These are phyloP conservation scores for Myxocyprinus asiaticus DNA, from an alignment of 2,113 vertebrate species.

Conservation along the genomic window DNA sequence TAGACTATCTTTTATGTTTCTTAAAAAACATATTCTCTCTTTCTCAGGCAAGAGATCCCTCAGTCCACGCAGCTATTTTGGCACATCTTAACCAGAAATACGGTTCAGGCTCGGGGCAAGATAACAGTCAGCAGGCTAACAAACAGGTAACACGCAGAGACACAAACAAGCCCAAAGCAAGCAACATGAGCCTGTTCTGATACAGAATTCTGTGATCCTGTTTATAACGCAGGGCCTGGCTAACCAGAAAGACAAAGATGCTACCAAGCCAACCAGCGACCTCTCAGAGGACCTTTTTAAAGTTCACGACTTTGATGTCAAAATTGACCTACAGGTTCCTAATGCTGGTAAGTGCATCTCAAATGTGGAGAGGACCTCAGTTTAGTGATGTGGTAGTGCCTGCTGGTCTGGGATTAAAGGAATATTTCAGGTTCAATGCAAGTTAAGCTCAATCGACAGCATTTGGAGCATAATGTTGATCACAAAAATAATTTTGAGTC, in stretches of 20 bases:
- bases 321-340: constrained; percentile 98
- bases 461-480: too few species aligned
- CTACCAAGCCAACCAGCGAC: constrained; percentile 90
- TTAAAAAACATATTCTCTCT: neutral
- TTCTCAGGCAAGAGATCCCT: constrained; percentile 93
- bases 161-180: neutral
- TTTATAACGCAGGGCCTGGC: constrained; percentile 74
- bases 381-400: too few species aligned
- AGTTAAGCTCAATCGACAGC: neutral
- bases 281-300: constrained; percentile 98
- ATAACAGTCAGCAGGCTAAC: constrained; percentile 79
- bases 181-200: neutral
- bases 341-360: constrained; percentile 84
- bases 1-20: too few species aligned
- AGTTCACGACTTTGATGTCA: constrained; percentile 98
- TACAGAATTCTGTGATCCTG: neutral
- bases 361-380: neutral
- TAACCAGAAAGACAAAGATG: constrained; percentile 86
- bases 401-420: too few species aligned
- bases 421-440: neutral
- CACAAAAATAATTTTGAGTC: too few species aligned
- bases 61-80: constrained; percentile 96
- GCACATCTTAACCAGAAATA: constrained; percentile 98
- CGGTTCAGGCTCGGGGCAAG: constrained; percentile 84
- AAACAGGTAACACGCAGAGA: constrained; percentile 69